Conservation (phyloP, 2,888 invertebrate genomes). For the Pachycephus smyrnensis region DNA sequence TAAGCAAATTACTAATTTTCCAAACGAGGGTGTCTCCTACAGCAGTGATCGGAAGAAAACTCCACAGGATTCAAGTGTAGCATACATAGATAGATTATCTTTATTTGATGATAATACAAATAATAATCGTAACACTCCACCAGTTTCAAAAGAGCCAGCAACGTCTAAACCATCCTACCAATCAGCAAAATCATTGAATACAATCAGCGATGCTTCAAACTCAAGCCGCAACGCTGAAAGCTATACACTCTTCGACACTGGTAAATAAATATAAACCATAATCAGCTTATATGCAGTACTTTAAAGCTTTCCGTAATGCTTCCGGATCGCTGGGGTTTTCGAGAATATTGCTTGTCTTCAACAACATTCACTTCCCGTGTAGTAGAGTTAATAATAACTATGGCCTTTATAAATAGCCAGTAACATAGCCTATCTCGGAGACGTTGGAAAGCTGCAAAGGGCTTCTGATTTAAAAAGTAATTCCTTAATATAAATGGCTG, state of each 20-base stretch:
- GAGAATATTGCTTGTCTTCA: background rate
- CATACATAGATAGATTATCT: slow-evolving; percentile 23
- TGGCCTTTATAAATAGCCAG: slow-evolving; percentile 54
- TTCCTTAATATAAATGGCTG: slow-evolving; percentile 50
- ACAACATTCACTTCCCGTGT: background rate
- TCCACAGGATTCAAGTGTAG: slow-evolving; percentile 19
- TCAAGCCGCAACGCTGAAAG: background rate
- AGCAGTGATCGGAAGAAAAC: slow-evolving; percentile 27
- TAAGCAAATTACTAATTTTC: slow-evolving; percentile 26
- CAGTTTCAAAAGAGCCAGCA: slow-evolving; percentile 27
- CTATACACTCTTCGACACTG: background rate
- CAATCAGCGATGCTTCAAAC: background rate
- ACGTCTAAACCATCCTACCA: slow-evolving; percentile 32
- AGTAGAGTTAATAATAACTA: slow-evolving; percentile 53
- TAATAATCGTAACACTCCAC: slow-evolving; percentile 18
- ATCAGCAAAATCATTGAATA: slow-evolving; percentile 29
- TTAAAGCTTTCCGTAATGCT: background rate
- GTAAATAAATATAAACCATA: background rate
- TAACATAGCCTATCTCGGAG: slow-evolving; percentile 38
- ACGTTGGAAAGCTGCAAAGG: slow-evolving; percentile 28
- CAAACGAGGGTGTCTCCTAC: slow-evolving; percentile 24
- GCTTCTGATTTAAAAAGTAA: slow-evolving; percentile 25
- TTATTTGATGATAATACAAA: slow-evolving; percentile 30
- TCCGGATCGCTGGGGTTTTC: background rate
- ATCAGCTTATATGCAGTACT: background rate